Evolutionary conservation across 2,797 vertebrate genomes (phyloP), one percentile per base, ranked within the genome.

Genomic region (Sebastes variabilis): DNA sequence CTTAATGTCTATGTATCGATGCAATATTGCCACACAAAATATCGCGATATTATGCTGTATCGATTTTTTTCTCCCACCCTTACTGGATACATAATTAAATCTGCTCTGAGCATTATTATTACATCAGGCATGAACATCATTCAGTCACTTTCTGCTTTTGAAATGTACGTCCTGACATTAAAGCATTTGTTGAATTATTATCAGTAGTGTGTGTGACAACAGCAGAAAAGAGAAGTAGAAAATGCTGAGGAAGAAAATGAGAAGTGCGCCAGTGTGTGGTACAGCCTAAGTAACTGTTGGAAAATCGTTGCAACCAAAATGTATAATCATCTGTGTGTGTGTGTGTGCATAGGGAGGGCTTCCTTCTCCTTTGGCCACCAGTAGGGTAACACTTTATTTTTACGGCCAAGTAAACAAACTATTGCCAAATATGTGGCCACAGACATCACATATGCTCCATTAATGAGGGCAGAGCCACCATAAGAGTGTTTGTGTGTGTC

Each of bases 371-470:
- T 27, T 76, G 79, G 73, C 82, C 70, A 69, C 61, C 65, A 77
- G 72, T 25, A 73, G 75, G 79, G 61, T 73, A 60, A 79, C 69
- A 73, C 72, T 86, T 84, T 66, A 73, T 80, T 90, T 89, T 84
- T 80, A 86, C 52, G 38, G 88, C 87, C 88, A 90, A 91, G 72
- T 77, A 89, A 91, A 92, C 83, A 81, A 79, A 89, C 81, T 58
- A 70, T 54, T 72, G 83, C 83, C 84, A 87, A 87, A 91, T 91
- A 88, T 88, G 82, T 75, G 72, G 81, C 86, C 87, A 58, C 82
- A 88, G 84, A 87, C 88, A 79, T 88, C 87, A 76, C 88, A 89
- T 87, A 84, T 89, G 90, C 75, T 85, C 49, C 68, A 78, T 92
- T 93, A 90, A 89, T 83, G 83, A 82, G 70, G 76, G 66, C 64